Conservation (phyloP, 2,888 invertebrate species). For the Bombyx huttoni region DNA sequence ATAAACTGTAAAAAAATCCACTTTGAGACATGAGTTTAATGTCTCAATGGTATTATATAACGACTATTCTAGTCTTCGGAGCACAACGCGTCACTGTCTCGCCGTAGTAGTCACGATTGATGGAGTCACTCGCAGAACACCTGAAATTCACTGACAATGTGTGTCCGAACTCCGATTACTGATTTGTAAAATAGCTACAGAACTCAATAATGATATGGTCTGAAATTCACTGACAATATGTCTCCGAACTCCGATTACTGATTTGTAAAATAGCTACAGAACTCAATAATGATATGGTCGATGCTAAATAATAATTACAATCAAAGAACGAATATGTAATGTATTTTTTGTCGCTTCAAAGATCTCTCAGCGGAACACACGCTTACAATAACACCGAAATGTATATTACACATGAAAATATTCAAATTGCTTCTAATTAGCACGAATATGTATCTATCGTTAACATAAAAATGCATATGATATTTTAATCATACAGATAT, state of each 20-base stretch:
- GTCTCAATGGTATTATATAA: too few species aligned
- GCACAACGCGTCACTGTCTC: too few species aligned
- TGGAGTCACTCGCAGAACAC: too few species aligned
- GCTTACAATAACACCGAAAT: constrained; percentile 2
- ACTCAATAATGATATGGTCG: not conserved
- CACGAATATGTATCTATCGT: constrained; percentile 8
- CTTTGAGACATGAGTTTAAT: too few species aligned
- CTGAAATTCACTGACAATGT: too few species aligned
- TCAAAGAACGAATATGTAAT: not conserved
- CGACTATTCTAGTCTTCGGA: too few species aligned
- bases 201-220: not conserved
- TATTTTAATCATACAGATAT: not conserved
- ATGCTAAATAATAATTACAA: not conserved
- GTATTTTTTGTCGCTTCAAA: not conserved
- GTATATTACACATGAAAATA: constrained; percentile 10
- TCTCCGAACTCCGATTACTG: not conserved
- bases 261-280: not conserved
- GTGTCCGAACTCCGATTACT: not conserved
- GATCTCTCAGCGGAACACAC: constrained; percentile 1
- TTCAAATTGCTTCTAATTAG: constrained; percentile 11
- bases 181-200: not conserved
- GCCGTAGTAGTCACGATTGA: too few species aligned
- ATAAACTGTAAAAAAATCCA: too few species aligned
- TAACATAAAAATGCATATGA: constrained; percentile 9
- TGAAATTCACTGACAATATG: too few species aligned